Base-by-base conservation (phyloP, 2,888 invertebrate species). In the Malachius bipustulatus region DNA sequence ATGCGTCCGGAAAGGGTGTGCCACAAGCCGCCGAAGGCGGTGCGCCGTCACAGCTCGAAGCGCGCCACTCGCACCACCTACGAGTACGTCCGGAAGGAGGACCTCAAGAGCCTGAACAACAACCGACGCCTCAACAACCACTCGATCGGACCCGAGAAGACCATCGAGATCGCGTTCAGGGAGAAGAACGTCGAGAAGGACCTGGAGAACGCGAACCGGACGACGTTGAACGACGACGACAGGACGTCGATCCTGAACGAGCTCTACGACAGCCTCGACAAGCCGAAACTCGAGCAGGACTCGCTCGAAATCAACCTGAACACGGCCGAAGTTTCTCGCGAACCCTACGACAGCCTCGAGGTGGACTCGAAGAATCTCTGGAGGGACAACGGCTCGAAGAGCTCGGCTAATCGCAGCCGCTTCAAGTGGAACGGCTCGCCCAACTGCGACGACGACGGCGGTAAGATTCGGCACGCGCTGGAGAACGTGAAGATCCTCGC, bases 1-100 rank as follows among this genome's bases (percentile, higher is more conserved):
- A 43, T 57, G 14, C 52, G 52, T 2, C 46, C 50, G 19, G 58
- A 60, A 36, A 60, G 59, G 49, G 75, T 81, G 1, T 74, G 75
- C 1, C 81, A 82, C 47, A 82, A 82, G 49, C 82, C 81, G 1
- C 82, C 81, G 0, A 79, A 81, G 54, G 77, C 79, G 1, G 70
- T 74, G 0, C 70, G 77, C 34, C 63, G 79, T 26, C 76, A 78
- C 4, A 76, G 77, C 3, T 77, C 78, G 12, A 62, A 59, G 45
- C 45, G 56, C 30, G 59, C 57, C 40, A 50, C 51, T 3, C 57
- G 56, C 41, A 61, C 57, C 1, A 52, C 54, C 1, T 63, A 63
- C 41, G 62, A 63, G 36, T 63, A 63, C 37, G 52, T 63, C n/a
- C 53, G 52, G 33, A 63, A 62, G 37, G 61, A 61, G 16, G 62